Evolutionary conservation across 2,888 invertebrate species (phyloP).

Genomic region (Drosophila ochracea): DNA sequence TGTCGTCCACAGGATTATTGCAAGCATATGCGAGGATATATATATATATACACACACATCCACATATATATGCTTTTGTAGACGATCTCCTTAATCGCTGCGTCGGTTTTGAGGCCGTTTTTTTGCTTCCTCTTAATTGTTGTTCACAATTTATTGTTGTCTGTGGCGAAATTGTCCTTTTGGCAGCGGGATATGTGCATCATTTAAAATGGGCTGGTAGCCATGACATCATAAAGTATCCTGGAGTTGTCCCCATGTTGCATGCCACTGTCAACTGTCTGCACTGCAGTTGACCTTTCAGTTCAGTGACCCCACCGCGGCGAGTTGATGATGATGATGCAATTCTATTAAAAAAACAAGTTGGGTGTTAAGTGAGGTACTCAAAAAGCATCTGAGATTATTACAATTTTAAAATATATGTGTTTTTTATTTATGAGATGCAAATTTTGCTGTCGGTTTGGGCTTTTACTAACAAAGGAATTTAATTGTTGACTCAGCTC

Average conservation of each 20-base stretch:
- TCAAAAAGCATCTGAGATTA: background rate
- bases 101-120: conserved; percentile 3
- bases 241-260: conserved; percentile 18
- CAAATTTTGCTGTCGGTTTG: background rate
- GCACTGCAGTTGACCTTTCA: conserved; percentile 67
- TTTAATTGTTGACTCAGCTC: background rate
- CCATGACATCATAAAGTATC: conserved; percentile 67
- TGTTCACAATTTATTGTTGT: conserved; percentile 24
- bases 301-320: conserved; percentile 59
- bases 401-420: background rate
- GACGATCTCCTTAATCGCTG: conserved; percentile 31
- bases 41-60: background rate
- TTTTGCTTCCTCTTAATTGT: conserved; percentile 39
- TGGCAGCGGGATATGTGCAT: conserved; percentile 30
- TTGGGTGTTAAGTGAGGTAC: background rate
- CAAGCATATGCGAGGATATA: conserved; percentile 3
- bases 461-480: background rate
- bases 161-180: conserved; percentile 24
- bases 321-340: conserved; percentile 51
- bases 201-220: conserved; percentile 29
- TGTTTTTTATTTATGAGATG: background rate
- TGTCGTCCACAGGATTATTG: conserved; percentile 73
- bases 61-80: conserved; percentile 20
- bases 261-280: conserved; percentile 32
- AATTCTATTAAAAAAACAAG: conserved; percentile 23